Evolutionary conservation across 2,113 vertebrate genomes (phyloP).

Genomic region (Uropsilus gracilis): DNA sequence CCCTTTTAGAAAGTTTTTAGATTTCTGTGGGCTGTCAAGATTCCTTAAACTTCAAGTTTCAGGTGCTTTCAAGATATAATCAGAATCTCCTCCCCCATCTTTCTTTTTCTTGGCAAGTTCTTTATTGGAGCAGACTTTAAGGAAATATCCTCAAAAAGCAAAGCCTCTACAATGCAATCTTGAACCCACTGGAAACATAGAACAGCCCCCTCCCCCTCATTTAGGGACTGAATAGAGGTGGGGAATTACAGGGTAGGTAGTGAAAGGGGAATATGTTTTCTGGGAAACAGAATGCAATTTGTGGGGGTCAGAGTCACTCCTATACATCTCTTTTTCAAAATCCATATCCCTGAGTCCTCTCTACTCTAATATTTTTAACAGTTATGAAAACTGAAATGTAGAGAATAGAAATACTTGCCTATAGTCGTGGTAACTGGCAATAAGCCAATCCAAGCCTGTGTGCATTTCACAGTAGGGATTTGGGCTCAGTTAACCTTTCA

Average conservation of each 20-base stretch:
- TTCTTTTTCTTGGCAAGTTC: constrained; percentile 36
- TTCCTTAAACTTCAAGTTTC: constrained; percentile 51
- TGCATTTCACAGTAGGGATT: not conserved
- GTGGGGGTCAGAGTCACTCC: not conserved
- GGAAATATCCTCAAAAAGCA: constrained; percentile 39
- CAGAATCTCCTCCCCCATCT: constrained; percentile 6
- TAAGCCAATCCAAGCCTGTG: not conserved
- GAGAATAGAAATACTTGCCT: not conserved
- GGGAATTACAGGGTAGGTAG: not conserved
- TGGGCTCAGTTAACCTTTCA: constrained; percentile 49
- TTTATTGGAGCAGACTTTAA: constrained; percentile 41
- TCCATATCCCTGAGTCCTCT: not conserved
- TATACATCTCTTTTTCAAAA: not conserved
- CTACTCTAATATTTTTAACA: not conserved
- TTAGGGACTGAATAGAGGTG: not conserved
- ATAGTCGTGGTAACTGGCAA: not conserved
- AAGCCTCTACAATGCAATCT: not conserved
- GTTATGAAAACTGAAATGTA: not conserved
- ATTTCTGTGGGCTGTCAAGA: not conserved
- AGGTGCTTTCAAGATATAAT: not conserved
- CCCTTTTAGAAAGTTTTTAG: constrained; percentile 23
- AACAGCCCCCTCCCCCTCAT: not conserved
- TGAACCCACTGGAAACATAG: constrained; percentile 30
- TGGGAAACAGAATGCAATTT: not conserved
- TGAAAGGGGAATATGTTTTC: not conserved